A percentile compares a stretch with the other conserved stretches of the same genome.
phyloP scores from a whole-genome alignment of 2,797 vertebrate species.

The Phrynocephalus forsythii region DNA sequence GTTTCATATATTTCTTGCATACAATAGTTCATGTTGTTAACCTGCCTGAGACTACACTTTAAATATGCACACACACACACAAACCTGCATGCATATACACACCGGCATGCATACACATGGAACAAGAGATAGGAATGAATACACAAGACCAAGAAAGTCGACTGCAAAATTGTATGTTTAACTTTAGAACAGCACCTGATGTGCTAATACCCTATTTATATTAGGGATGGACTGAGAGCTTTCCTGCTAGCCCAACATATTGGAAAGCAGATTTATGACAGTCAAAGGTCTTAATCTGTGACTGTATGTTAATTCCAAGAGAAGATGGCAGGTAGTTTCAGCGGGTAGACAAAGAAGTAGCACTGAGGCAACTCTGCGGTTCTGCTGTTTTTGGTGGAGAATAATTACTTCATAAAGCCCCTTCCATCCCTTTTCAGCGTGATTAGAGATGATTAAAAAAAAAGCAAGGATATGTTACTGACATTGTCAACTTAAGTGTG shows the following conservation, averaged over 20 bases:
- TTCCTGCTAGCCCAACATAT: conserved; percentile 81
- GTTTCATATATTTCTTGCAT: conserved; percentile 89
- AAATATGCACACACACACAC: conserved; percentile 66
- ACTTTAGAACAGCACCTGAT: conserved; percentile 72
- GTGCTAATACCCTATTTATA: conserved; percentile 81
- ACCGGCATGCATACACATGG: conserved; percentile 76
- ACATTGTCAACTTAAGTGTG: conserved; percentile 79
- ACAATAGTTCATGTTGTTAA: conserved; percentile 91
- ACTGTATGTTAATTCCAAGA: conserved; percentile 86
- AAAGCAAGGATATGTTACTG: conserved; percentile 67
- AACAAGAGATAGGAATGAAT: conserved; percentile 74
- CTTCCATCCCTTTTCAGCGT: conserved; percentile 72
- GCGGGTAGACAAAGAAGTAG: conserved; percentile 66
- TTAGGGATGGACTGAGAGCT: conserved; percentile 75
- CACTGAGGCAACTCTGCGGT: conserved; percentile 48
- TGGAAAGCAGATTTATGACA: conserved; percentile 91
- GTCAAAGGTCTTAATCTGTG: conserved; percentile 89
- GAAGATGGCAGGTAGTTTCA: conserved; percentile 79
- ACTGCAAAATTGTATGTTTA: conserved; percentile 72
- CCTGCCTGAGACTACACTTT: conserved; percentile 77
- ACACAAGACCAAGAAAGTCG: conserved; percentile 71
- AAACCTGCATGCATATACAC: conserved; percentile 73
- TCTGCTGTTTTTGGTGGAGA: conserved; percentile 21
- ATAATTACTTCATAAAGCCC: conserved; percentile 74
- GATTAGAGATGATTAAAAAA: conserved; percentile 78